These are phyloP conservation scores for Lutjanus argentimaculatus DNA, from an alignment of 2,797 vertebrate species.

Conservation along the genomic window DNA sequence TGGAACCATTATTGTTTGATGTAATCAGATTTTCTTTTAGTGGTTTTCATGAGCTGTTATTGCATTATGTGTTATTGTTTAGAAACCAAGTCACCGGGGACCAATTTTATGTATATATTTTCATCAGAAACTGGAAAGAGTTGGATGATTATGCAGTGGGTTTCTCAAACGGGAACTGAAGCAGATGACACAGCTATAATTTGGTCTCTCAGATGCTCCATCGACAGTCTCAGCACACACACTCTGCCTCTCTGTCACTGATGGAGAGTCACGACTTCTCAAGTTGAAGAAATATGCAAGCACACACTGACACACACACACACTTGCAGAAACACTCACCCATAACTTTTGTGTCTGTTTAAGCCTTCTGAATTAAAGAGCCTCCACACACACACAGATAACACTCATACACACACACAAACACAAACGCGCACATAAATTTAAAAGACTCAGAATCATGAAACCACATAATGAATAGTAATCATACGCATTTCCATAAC, in stretches of 20 bases:
- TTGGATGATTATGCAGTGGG: constrained; percentile 74
- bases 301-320: constrained; percentile 33
- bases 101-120: constrained; percentile 70
- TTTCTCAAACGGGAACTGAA: constrained; percentile 77
- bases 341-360: constrained; percentile 69
- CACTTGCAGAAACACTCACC: constrained; percentile 32
- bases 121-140: constrained; percentile 66
- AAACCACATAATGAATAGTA: constrained; percentile 84
- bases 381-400: constrained; percentile 32
- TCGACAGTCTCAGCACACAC: constrained; percentile 81
- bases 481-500: constrained; percentile 82
- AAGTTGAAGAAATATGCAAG: constrained; percentile 77
- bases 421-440: constrained; percentile 57
- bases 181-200: constrained; percentile 85
- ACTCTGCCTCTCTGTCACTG: constrained; percentile 72
- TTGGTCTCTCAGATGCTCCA: constrained; percentile 81
- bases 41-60: constrained; percentile 42
- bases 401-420: constrained; percentile 18
- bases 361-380: constrained; percentile 70
- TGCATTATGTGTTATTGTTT: constrained; percentile 36
- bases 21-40: constrained; percentile 28
- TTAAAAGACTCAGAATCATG: constrained; percentile 78
- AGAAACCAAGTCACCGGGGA: constrained; percentile 58
- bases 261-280: constrained; percentile 83
- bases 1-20: constrained; percentile 1